Evolutionary conservation across 2,888 invertebrate genomes (phyloP), one percentile per base, ranked within the genome.

Genomic region (Drosophila dives): DNA sequence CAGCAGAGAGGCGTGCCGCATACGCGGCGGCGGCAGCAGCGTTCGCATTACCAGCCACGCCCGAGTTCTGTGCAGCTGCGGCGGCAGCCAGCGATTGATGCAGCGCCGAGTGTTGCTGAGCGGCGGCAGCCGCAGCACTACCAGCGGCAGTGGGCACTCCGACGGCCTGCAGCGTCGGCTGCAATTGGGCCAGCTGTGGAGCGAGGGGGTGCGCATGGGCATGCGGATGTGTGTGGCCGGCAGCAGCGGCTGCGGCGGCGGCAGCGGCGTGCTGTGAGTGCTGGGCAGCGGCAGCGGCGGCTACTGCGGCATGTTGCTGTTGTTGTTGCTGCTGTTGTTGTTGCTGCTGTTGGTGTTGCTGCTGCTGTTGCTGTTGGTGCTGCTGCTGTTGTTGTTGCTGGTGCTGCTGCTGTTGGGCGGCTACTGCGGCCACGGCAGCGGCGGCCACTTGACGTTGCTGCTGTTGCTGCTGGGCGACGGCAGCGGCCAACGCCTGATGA

Each of bases 111-210:
- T 91, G 90, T 64, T 90, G 91, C 53, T 91, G 89, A 29, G 91
- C 91, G 87, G 95, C 95, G 86, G 95, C 93, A 94, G 66, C 78
- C 34, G 89, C 90, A 51, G 85, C 81, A 29, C 55, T 76, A 95
- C 77, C 95, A 59, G 95, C 95, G 83, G 96, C 95, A 75, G 82
- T 76, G 40, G 85, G 90, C 59, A 96, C 96, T 79, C 96, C 96
- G 11, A 87, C 82, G 91, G 95, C 88, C 58, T 83, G 83, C 15
- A 86, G 80, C 49, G 80, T 61, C 3, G 80, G 82, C 81, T 77
- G 91, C 69, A 81, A 48, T 40, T 90, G 90, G 15, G 87, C 88
- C 69, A 88, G 50, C 48, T 86, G 85, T 0, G 84, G 84, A 49
- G 72, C 87, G 15, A 86, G 83, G n/a, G 83, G 89, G 62, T 85